Percentiles rank a stretch among this genome's conserved stretches.
phyloP scores from a whole-genome alignment of 2,797 vertebrate genomes.

The Pangasius sanitwongsei region DNA sequence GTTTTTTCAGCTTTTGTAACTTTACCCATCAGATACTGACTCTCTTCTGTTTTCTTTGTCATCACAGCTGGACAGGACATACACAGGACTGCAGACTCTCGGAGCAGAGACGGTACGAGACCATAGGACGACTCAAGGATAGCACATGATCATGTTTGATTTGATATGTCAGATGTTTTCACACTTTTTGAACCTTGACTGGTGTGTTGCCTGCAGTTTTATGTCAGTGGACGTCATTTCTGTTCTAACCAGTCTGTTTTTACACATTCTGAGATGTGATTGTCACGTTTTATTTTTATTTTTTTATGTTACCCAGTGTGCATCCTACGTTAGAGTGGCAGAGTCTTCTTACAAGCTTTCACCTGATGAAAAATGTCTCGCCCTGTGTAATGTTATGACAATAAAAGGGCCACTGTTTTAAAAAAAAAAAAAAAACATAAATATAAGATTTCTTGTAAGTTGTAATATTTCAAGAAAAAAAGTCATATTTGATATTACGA shows the following conservation, averaged over 20 bases:
- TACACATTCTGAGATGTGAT: neutral
- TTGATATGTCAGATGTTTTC: neutral
- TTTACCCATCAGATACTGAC: neutral
- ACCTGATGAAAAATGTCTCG: neutral
- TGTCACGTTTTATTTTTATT: no score
- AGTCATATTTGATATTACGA: neutral
- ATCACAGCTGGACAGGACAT: slow-evolving; percentile 92
- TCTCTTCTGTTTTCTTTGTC: slow-evolving; percentile 36
- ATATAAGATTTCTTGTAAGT: neutral
- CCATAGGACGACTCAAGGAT: neutral
- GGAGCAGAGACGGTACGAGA: slow-evolving; percentile 94
- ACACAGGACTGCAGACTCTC: slow-evolving; percentile 96
- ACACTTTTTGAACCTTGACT: neutral
- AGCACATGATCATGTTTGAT: neutral
- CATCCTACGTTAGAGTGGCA: neutral
- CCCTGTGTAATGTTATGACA: neutral
- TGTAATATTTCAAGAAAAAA: neutral
- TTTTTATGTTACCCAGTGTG: neutral
- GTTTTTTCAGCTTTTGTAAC: neutral
- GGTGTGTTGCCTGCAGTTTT: neutral
- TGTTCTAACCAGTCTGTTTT: neutral
- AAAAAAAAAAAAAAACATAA: neutral
- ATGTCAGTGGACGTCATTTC: no score
- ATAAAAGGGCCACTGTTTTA: neutral
- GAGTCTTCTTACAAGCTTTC: neutral